Evolutionary conservation across 1,140 invertebrate species (phyloP).

Genomic region (Lethrus apterus): DNA sequence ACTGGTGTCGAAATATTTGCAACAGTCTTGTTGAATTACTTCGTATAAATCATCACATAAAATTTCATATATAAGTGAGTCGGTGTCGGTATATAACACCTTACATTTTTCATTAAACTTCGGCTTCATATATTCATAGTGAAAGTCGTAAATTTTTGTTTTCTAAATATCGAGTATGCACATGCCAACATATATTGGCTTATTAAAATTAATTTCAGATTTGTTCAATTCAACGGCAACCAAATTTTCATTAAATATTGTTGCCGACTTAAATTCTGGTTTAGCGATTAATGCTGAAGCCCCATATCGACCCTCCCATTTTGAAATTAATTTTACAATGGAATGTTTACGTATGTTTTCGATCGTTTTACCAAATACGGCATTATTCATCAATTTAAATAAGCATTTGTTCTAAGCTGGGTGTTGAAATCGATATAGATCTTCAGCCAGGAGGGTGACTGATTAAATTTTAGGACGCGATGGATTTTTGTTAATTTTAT

Average conservation of each 20-base stretch:
- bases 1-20: conserved; percentile 30
- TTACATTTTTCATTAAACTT: conserved; percentile 20
- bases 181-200: conserved; percentile 26
- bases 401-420: conserved; percentile 26
- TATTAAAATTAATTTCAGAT: conserved; percentile 28
- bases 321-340: conserved; percentile 22
- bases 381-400: conserved; percentile 40
- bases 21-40: conserved; percentile 23
- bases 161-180: conserved; percentile 26
- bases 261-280: conserved; percentile 34
- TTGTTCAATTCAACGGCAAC: conserved; percentile 30
- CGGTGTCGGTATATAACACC: conserved; percentile 40
- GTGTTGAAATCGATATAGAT: conserved; percentile 43
- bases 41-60: conserved; percentile 30
- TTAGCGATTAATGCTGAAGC: conserved; percentile 26
- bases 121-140: conserved; percentile 28
- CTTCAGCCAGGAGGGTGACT: conserved; percentile 44
- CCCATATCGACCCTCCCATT: conserved; percentile 18
- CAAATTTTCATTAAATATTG: conserved; percentile 33
- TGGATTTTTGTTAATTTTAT: conserved; percentile 43
- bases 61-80: conserved; percentile 39
- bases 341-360: conserved; percentile 19
- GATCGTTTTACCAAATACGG: conserved; percentile 34
- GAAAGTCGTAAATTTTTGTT: conserved; percentile 31
- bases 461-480: conserved; percentile 45